Evolutionary conservation across 2,113 vertebrate species (phyloP), one percentile per base, ranked within the genome.

Genomic region (Pongo abelii): DNA sequence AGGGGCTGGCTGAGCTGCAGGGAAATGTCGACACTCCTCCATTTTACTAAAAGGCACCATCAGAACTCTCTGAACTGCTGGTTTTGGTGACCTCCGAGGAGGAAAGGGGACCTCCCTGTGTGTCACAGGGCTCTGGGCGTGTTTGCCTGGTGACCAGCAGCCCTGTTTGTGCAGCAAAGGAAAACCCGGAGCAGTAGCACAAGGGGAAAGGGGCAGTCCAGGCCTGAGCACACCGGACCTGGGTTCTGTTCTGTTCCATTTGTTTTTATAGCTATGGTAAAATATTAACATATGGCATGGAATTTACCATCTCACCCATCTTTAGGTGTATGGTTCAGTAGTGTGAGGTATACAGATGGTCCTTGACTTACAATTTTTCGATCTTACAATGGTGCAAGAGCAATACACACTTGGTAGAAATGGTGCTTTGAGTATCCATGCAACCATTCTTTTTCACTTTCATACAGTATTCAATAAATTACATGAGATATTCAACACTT

Each of bases 201-300:
- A 9, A 10, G 38, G 72, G 72, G 18, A 6, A 27, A 18, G 50
- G n/a, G 48, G 2, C 0, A 4, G 8, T 12, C 25, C 32, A 64
- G 61, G 11, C 81, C 11, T 25, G 74, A 20, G 25, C 43, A 50
- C 1, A 8, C 14, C 3, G 0, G 43, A 52, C 20, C 61, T 7
- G 14, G 16, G 17, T 27, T 30, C 4, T 40, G 70, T 74, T 74
- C 30, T 14, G 22, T 57, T 40, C 57, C 13, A 11, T 13, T 40
- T 4, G 20, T 13, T 40, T 4, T 16, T 75, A 3, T 12, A 3
- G 2, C 11, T 55, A 22, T 38, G 30, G 74, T 55, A 4, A 30
- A 22, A 50, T 25, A 8, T 74, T 64, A 13, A 64, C 3, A n/a
- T 9, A 2, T 0, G 6, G 8, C n/a, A 2, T 14, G 17, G 14